phyloP scores from a whole-genome alignment of 2,888 invertebrate genomes.

The Ephialtes manifestator region DNA sequence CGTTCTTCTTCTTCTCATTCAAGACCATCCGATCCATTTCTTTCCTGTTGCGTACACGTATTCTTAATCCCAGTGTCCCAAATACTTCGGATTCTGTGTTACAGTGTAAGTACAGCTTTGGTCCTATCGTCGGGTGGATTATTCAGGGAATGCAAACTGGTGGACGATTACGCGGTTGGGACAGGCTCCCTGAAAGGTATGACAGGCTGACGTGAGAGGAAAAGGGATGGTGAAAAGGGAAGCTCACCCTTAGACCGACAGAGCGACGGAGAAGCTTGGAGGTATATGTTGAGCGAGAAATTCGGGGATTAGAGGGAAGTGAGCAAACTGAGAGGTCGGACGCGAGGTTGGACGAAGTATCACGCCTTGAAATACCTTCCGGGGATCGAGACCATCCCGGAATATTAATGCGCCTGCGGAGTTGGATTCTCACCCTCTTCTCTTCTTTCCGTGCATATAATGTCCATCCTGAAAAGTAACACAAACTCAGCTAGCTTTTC shows the following conservation, averaged over 20 bases:
- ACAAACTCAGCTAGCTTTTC: constrained; percentile 27
- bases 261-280: neutral
- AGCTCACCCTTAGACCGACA: neutral
- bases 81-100: constrained; percentile 11
- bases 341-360: constrained; percentile 61
- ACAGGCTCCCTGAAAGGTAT: constrained; percentile 51
- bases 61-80: neutral
- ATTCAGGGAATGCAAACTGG: constrained; percentile 74
- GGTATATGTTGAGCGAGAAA: constrained; percentile 71
- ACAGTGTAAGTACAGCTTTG: neutral
- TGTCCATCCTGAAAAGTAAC: constrained; percentile 38
- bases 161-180: constrained; percentile 73
- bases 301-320: constrained; percentile 75
- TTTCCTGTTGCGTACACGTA: neutral
- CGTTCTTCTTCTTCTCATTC: neutral
- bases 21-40: neutral
- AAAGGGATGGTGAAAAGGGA: constrained; percentile 39
- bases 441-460: constrained; percentile 15
- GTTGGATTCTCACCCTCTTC: constrained; percentile 12
- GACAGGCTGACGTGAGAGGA: constrained; percentile 15
- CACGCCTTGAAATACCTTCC: constrained; percentile 76
- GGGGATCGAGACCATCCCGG: constrained; percentile 74
- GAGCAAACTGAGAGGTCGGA: constrained; percentile 73
- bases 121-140: constrained; percentile 66
- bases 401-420: constrained; percentile 79